Base-by-base conservation (phyloP, 2,113 vertebrate genomes). In the Coturnix japonica region DNA sequence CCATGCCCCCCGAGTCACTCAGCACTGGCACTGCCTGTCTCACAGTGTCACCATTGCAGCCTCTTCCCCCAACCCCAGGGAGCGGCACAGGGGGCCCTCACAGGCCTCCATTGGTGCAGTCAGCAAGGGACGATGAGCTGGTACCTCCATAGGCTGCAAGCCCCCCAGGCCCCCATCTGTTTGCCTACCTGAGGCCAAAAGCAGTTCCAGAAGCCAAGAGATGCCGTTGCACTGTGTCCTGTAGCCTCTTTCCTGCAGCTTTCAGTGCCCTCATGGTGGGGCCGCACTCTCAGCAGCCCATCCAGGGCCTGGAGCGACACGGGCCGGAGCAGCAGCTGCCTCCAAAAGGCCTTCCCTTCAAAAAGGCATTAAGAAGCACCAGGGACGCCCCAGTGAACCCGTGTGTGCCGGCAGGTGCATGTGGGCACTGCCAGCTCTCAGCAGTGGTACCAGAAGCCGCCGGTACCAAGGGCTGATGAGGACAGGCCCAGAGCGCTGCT, bases 401-500 rank as follows among this genome's bases (percentile, higher is more conserved):
- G 2, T 0, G 35, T 85, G 81, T 57, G 56, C 56, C 0, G 9
- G 74, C 91, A 94, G 93, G 81, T 94, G 91, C 8, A 0, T 13
- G 70, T 1, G 74, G 74, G 61, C 1, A 1, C 81, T 87, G 90
- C 88, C 90, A 93, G 81, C 87, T 83, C 65, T 85, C 12, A 1
- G 0, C 44, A 33, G 16, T 1, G 0, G 44, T 73, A 69, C 94
- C 89, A 92, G 73, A 22, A 81, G 9, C 23, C 30, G 46, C 49
- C 77, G 2, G 25, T 65, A 87, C 94, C 90, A 86, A 80, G 77
- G 60, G 81, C 80, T 86, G 20, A 77, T 2, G 39, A 49, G 74
- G 5, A 6, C 74, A 1, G 63, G 74, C 5, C 0, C 0, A 1
- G 76, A 76, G 5, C 51, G 1, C 82, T n/a, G 9, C 15, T 0